Evolutionary conservation across 92 coral and sea anemone genomes (phyloP).

Genomic region (Porites evermanni): DNA sequence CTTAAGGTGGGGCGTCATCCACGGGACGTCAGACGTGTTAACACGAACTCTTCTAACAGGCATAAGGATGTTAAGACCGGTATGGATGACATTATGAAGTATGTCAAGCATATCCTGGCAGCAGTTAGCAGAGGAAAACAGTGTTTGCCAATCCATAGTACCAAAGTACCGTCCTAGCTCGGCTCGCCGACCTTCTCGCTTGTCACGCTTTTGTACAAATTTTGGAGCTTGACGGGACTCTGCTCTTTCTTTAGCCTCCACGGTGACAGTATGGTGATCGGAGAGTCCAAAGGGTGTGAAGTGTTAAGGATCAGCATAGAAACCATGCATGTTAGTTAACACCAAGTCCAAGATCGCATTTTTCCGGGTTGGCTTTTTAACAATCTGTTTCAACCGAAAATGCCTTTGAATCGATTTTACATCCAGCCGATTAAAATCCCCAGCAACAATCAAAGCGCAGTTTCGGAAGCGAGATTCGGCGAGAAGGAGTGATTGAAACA

Average conservation of each 20-base stretch:
- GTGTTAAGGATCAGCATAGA: background rate
- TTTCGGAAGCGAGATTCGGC: too few species aligned
- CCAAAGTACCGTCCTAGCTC: background rate
- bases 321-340: too few species aligned
- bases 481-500: too few species aligned
- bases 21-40: background rate
- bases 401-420: too few species aligned
- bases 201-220: too few species aligned
- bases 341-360: too few species aligned
- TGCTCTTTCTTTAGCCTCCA: too few species aligned
- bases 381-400: too few species aligned
- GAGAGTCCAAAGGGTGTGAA: slow-evolving; percentile 7
- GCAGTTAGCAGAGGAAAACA: background rate
- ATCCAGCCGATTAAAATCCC: too few species aligned
- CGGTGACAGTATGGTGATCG: background rate
- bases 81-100: background rate
- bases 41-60: background rate
- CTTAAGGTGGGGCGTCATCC: background rate
- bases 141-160: background rate
- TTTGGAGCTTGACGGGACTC: too few species aligned
- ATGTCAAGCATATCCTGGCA: background rate
- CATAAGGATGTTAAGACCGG: background rate
- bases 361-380: too few species aligned
- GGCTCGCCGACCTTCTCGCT: background rate
- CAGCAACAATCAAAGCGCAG: too few species aligned